Evolutionary conservation across 2,113 vertebrate genomes (phyloP), one percentile per base, ranked within the genome.

Genomic region (Mormoops blainvillei): DNA sequence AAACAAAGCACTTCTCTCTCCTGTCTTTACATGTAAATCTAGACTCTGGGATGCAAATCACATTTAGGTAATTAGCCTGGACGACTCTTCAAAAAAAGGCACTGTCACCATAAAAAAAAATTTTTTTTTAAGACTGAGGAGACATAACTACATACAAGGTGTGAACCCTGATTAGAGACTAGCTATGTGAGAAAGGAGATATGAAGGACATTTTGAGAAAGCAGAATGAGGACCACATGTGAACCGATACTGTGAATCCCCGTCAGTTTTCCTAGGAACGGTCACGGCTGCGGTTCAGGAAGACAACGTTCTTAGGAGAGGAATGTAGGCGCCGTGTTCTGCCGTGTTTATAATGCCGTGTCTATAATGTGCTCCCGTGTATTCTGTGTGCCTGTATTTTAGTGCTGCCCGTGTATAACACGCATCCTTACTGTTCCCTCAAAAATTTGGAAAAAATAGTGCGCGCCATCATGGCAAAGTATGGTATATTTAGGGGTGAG

Each of bases 41-140:
- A 74, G 78, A 81, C 33, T 36, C 43, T 1, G 96, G 96, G 90
- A 92, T 82, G 94, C 77, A 93, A 85, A 80, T 36, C 87, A 70
- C 96, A 95, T 95, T 95, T 41, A 48, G 65, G 41, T 43, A 92
- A 43, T 16, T 3, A 1, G 33, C 20, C 6, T 52, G 9, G 71
- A 4, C 6, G 4, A 68, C 19, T 77, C 43, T 45, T 82, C n/a
- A 33, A 83, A 65, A 83, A 71, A 56, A 48, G 43, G 48, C 48
- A 50, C 52, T 14, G 70, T 77, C 48, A 26, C 4, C 11, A 41
- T 7, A 71, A 6, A n/a, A 38, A 38, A 45, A 36, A 41, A n/a
- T 19, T 0, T 70, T 8, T 24, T 87, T 76, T 70, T 11, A 61
- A 92, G 70, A 89, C 16, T 45, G 19, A 85, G 68, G 38, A 45